Percentiles rank a stretch among this genome's conserved stretches.
These are phyloP conservation scores for Sitobion miscanthi DNA, from an alignment of 1,140 invertebrate genomes.

Conservation along the genomic window DNA sequence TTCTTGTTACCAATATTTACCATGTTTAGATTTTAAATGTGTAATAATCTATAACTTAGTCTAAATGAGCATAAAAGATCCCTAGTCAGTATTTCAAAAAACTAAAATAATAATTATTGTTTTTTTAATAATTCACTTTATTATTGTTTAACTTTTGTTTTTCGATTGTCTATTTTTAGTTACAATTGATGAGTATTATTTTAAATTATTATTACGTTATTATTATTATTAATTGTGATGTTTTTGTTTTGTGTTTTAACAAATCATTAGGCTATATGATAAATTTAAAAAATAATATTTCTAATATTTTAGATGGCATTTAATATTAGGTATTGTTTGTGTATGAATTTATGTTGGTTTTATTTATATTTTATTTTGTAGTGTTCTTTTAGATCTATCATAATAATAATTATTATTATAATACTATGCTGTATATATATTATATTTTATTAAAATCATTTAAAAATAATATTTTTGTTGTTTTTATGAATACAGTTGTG, in stretches of 20 bases:
- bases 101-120: conserved; percentile 39
- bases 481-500: conserved; percentile 1
- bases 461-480: conserved; percentile 46
- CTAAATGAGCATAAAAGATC: conserved; percentile 53
- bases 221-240: conserved; percentile 55
- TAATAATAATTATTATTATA: conserved; percentile 55
- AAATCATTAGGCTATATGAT: conserved; percentile 56
- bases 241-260: conserved; percentile 57
- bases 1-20: conserved; percentile 56
- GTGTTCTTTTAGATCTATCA: conserved; percentile 56
- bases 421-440: conserved; percentile 56
- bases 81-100: conserved; percentile 56
- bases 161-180: conserved; percentile 49
- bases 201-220: conserved; percentile 20
- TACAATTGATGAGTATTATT: conserved; percentile 54
- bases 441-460: conserved; percentile 57
- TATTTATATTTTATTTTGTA: conserved; percentile 56
- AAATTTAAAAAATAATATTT: conserved; percentile 48
- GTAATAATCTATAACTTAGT: conserved; percentile 49
- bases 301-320: conserved; percentile 56
- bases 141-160: conserved; percentile 48
- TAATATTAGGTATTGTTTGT: conserved; percentile 57
- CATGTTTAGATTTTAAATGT: conserved; percentile 55
- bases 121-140: conserved; percentile 41
- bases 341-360: conserved; percentile 56